phyloP scores from a whole-genome alignment of 2,797 vertebrate genomes.

The Sebastes nivosus region DNA sequence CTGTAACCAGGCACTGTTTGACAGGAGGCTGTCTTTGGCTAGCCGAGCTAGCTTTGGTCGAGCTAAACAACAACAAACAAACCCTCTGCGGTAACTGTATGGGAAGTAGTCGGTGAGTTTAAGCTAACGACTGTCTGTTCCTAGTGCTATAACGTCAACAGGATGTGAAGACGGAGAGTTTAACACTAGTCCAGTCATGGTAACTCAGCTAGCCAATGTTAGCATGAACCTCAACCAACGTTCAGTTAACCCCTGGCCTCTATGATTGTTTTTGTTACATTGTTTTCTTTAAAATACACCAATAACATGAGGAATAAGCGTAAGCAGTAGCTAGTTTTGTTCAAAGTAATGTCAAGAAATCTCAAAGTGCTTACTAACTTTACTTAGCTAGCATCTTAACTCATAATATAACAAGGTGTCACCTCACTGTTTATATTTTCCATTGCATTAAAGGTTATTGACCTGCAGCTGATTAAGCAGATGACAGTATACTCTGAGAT shows the following conservation, averaged over 20 bases:
- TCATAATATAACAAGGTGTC: neutral
- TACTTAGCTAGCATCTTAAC: neutral
- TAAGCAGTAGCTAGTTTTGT: neutral
- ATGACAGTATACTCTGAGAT: neutral
- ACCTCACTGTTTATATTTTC: neutral
- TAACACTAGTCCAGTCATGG: neutral
- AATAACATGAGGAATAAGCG: neutral
- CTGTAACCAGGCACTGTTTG: slow-evolving; percentile 12
- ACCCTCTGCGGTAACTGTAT: neutral
- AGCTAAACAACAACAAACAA: slow-evolving; percentile 41
- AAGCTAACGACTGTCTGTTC: neutral
- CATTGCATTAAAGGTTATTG: neutral
- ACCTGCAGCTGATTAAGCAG: neutral
- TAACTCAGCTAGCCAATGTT: slow-evolving; percentile 50
- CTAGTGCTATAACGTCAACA: neutral
- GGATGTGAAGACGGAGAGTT: neutral
- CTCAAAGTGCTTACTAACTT: neutral
- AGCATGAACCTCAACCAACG: slow-evolving; percentile 12
- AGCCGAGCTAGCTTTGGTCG: slow-evolving; percentile 25
- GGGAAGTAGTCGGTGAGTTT: slow-evolving; percentile 52
- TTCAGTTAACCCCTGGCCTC: neutral
- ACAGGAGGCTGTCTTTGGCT: slow-evolving; percentile 61
- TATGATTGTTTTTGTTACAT: neutral
- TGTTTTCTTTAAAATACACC: neutral
- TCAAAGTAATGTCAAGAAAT: neutral